phyloP scores from a whole-genome alignment of 2,113 vertebrate species.

The Motacilla alba region DNA sequence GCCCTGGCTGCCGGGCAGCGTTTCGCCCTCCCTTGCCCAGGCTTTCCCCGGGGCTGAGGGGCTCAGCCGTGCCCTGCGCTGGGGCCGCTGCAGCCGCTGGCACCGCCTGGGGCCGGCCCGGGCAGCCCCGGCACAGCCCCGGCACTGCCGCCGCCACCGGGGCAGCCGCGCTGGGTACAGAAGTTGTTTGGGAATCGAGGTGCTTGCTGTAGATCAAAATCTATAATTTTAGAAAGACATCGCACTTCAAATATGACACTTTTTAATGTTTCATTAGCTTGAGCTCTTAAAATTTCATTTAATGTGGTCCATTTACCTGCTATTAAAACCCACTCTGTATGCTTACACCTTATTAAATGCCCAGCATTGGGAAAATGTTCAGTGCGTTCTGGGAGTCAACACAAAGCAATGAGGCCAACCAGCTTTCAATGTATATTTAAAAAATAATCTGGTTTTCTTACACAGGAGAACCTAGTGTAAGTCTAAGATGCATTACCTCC shows the following conservation, averaged over 20 bases:
- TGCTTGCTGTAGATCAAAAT: neutral
- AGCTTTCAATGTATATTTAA: neutral
- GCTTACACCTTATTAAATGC: neutral
- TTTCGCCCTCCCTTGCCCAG: neutral
- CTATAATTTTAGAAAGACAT: neutral
- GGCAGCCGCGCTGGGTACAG: rapidly evolving
- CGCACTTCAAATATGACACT: neutral
- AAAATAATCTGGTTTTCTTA: neutral
- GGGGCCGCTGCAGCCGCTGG: neutral
- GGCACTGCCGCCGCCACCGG: rapidly evolving
- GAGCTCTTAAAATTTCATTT: neutral
- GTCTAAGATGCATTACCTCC: neutral
- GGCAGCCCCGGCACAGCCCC: no score
- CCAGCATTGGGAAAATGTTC: neutral
- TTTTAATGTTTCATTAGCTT: neutral
- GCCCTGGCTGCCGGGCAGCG: neutral
- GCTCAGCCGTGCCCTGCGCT: neutral
- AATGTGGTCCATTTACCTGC: neutral
- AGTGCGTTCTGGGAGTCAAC: neutral
- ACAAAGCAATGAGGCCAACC: neutral
- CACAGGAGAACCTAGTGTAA: neutral
- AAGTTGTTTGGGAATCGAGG: neutral
- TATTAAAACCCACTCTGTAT: neutral
- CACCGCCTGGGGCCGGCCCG: neutral
- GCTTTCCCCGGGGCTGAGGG: neutral